Evolutionary conservation across 2,113 vertebrate genomes (phyloP).

Genomic region (Anhinga rufa): DNA sequence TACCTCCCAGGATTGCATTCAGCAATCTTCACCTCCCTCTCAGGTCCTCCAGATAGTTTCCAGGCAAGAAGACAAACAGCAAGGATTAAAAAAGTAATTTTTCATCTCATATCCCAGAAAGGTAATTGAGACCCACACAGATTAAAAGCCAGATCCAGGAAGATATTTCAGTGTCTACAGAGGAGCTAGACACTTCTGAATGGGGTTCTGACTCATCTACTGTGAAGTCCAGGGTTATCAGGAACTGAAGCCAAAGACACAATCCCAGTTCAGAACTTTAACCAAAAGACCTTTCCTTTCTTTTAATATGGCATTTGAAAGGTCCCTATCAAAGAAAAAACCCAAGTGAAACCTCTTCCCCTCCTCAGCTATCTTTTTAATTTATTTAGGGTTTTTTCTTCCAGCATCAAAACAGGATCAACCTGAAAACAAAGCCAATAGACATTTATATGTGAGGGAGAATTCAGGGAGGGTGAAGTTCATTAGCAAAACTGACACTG

Average conservation of each 20-base stretch:
- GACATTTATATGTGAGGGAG: background rate
- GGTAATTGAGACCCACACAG: background rate
- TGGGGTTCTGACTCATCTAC: background rate
- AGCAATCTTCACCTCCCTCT: background rate
- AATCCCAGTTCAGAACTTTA: background rate
- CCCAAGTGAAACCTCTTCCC: background rate
- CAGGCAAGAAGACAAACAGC: background rate
- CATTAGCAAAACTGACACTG: background rate
- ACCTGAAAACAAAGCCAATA: background rate
- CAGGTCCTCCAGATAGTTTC: background rate
- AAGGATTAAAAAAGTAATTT: background rate
- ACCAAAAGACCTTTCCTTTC: background rate
- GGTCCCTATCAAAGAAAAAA: background rate
- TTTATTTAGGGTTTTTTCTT: background rate
- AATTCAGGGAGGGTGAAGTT: background rate
- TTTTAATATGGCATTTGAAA: background rate
- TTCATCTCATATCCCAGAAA: background rate
- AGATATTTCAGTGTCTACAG: background rate
- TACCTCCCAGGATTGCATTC: background rate
- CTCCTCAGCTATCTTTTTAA: background rate
- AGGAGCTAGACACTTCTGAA: background rate
- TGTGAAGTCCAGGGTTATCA: background rate
- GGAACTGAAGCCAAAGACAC: background rate
- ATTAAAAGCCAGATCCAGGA: background rate
- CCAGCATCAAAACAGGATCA: background rate